Base-by-base conservation (phyloP, 2,797 vertebrate species). In the Cichlasoma orientale region DNA sequence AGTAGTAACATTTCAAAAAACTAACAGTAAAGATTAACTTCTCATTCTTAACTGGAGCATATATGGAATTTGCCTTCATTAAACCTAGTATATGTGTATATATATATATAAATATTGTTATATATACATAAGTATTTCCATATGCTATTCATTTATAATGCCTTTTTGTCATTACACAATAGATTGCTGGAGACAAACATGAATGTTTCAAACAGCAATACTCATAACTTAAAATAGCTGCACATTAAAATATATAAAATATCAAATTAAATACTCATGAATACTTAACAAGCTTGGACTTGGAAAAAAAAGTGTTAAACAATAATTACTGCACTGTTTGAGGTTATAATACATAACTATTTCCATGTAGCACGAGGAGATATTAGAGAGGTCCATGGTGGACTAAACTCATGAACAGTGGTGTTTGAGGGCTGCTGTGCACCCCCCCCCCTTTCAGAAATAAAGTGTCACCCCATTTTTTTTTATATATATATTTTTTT, bases 191-290 rank as follows among this genome's bases (percentile, higher is more conserved):
- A 93, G 89, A 95, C 86, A 94, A 92, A 94, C 90, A 94, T 74
- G 70, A 88, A 92, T 81, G 77, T 86, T 92, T 80, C 86, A 91
- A 92, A 95, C 90, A 94, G 87, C 88, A 92, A 91, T 89, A 92
- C 76, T 87, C 79, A 91, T 89, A 92, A 86, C 88, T 87, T 93
- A 90, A 93, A 92, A 90, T 92, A 93, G 90, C 91, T 95, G 93
- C 93, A 95, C 94, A 95, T 90, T 92, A 89, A 93, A 23, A n/a
- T 56, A 95, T 92, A 92, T 90, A 84, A 87, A 90, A 90, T 88
- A 56, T 85, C 78, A 90, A 89, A 90, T 87, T 74, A 88, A 88
- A 93, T 89, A 90, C 76, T 92, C 82, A 92, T 87, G 74, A 94
- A 94, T 92, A 94, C 82, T 87, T 87, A 69, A 91, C 89, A 92